Conservation (phyloP, 1,140 invertebrate species). For the Polypedilum pembai region DNA sequence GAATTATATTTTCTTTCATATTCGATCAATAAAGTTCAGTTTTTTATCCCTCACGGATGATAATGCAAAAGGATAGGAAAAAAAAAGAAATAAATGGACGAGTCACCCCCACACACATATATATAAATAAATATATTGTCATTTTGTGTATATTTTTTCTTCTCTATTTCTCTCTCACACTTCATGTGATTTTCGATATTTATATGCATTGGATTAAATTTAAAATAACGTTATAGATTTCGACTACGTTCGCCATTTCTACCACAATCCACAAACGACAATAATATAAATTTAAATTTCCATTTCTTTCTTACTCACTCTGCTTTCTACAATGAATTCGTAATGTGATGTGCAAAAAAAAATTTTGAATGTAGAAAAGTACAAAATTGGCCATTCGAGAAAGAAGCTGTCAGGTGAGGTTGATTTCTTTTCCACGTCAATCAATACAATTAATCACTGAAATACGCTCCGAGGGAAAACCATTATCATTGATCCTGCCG, state of each 20-base stretch:
- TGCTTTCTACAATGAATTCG: background rate
- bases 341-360: constrained; percentile 6
- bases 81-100: background rate
- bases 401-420: background rate
- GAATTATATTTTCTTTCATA: background rate
- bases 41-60: background rate
- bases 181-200: constrained; percentile 22
- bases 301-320: background rate
- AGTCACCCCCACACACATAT: background rate
- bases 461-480: background rate
- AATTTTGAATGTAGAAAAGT: too few relatives aligned
- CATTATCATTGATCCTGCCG: background rate
- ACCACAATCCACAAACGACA: constrained; percentile 21
- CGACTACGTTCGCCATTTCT: background rate
- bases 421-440: background rate
- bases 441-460: constrained; percentile 18
- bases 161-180: too few relatives aligned
- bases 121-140: background rate
- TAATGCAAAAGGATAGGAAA: too few relatives aligned
- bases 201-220: constrained; percentile 25
- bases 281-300: constrained; percentile 27
- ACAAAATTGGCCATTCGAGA: background rate
- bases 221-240: constrained; percentile 15
- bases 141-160: constrained; percentile 21
- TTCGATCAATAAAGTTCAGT: constrained; percentile 1